These are phyloP conservation scores for Kryptolebias ocellatus DNA, from an alignment of 2,797 vertebrate species.

Conservation along the genomic window DNA sequence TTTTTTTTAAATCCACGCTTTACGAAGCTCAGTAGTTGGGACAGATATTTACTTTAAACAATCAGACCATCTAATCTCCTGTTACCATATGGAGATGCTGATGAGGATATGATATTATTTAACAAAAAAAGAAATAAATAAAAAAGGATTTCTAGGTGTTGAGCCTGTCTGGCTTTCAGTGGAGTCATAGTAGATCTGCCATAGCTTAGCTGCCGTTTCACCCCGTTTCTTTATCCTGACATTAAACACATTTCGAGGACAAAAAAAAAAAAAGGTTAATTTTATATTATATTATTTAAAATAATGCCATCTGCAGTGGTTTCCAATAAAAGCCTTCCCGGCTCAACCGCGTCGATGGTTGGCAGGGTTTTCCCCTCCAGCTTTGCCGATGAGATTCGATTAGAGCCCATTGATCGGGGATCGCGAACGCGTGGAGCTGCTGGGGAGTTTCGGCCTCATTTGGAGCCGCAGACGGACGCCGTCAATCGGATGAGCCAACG, in stretches of 20 bases:
- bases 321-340: background rate
- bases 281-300: background rate
- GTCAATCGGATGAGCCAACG: background rate
- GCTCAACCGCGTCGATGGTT: background rate
- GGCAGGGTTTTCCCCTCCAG: slow-evolving; percentile 24
- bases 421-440: slow-evolving; percentile 24
- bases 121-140: background rate
- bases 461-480: slow-evolving; percentile 1
- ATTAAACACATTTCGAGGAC: too few species aligned
- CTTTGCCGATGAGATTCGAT: slow-evolving; percentile 25
- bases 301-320: slow-evolving; percentile 25
- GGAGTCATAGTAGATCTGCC: slow-evolving; percentile 22
- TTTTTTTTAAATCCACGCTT: slow-evolving; percentile 20
- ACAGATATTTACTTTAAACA: slow-evolving; percentile 11
- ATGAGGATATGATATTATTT: slow-evolving; percentile 13
- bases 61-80: slow-evolving; percentile 16
- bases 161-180: slow-evolving; percentile 35
- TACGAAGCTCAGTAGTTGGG: slow-evolving; percentile 12
- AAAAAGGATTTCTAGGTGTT: slow-evolving; percentile 16
- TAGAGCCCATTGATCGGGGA: background rate
- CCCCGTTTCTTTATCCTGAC: slow-evolving; percentile 27
- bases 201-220: slow-evolving; percentile 38
- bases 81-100: slow-evolving; percentile 14
- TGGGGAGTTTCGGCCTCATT: slow-evolving; percentile 5
- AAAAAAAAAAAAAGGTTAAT: slow-evolving; percentile 10